Conservation (phyloP, 2,888 invertebrate species). For the Laspeyria flexula region DNA sequence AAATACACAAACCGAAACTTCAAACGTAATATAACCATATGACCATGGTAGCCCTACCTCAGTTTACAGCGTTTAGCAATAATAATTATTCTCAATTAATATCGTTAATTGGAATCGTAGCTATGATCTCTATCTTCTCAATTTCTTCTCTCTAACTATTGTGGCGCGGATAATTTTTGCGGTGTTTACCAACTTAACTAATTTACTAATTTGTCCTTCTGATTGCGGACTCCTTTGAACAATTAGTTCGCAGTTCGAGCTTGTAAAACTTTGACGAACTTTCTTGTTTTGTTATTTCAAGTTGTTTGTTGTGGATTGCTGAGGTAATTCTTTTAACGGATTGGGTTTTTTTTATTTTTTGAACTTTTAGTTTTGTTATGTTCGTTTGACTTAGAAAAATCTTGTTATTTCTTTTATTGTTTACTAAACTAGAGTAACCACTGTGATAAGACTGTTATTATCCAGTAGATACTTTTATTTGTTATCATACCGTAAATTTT, state of each 20-base stretch:
- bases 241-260: constrained; percentile 10
- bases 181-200: constrained; percentile 16
- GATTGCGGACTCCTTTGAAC: constrained; percentile 14
- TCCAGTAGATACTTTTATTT: too few relatives aligned
- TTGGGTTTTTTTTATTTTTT: not conserved
- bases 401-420: too few relatives aligned
- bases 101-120: constrained; percentile 32
- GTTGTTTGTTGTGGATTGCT: not conserved
- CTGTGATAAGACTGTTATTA: too few relatives aligned
- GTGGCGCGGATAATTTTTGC: constrained; percentile 14
- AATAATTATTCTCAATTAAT: constrained; percentile 58
- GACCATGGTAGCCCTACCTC: constrained; percentile 12
- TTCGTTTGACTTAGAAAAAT: too few relatives aligned
- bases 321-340: not conserved
- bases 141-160: too few relatives aligned
- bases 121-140: constrained; percentile 4
- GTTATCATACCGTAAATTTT: too few relatives aligned
- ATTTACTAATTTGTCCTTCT: constrained; percentile 22
- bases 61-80: constrained; percentile 35
- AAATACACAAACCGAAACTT: not conserved
- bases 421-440: too few relatives aligned
- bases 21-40: not conserved
- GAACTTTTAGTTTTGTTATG: too few relatives aligned
- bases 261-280: constrained; percentile 4
- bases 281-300: constrained; percentile 5